Base-by-base conservation (phyloP, 2,888 invertebrate genomes). In the Andricus curvator region DNA sequence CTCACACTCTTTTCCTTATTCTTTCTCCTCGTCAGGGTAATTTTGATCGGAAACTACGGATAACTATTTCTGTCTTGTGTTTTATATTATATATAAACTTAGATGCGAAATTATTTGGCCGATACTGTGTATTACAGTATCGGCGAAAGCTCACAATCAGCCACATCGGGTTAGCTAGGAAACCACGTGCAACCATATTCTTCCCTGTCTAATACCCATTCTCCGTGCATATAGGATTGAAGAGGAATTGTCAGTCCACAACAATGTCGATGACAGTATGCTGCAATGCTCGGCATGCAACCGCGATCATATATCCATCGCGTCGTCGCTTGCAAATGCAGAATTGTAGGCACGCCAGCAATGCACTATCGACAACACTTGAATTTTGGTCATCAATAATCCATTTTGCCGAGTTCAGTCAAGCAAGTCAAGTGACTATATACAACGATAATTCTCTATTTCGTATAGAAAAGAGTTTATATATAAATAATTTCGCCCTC, bases 231-330 rank as follows among this genome's bases (percentile, higher is more conserved):
- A 17, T 56, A n/a, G n/a, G 56, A 22, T 56, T 56, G 56, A 56
- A 56, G 56, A 56, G 56, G 56, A 20, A 56, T 56, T 56, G 56
- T n/a, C 56, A 56, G 56, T 56, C 85, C 84, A 83, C 86, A 85
- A 86, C 85, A 86, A 86, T 85, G 86, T 84, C 84, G 81, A 84
- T 85, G 84, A 85, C 86, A 85, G 80, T 81, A 81, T 85, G 76
- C 81, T 33, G 84, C 76, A 82, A 83, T 83, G 84, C 84, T 60
- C 68, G 83, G 78, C 78, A 56, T 22, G 11, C 56, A 56, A 56
- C 56, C 56, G 9, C 56, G 56, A 56, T 56, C 56, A 56, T n/a
- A 56, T n/a, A 56, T 56, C 56, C n/a, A 8, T 56, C 56, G n/a
- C 56, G 56, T 56, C n/a, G n/a, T 56, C 8, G 56, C 56, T 56